Conservation (phyloP, 2,113 vertebrate genomes). For the Paracanthobrama guichenoti region DNA sequence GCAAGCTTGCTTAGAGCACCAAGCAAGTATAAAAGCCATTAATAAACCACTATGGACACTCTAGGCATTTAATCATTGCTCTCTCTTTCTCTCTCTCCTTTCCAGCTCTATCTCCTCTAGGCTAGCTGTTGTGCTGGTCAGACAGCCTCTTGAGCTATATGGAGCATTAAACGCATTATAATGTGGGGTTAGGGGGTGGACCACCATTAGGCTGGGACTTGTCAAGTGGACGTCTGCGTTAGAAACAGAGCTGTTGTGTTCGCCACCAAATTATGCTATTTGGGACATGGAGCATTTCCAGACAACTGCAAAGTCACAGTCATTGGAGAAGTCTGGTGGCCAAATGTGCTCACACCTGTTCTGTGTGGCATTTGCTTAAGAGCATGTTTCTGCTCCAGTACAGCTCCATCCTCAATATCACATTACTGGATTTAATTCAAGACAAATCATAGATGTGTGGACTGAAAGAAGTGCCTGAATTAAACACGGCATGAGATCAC, state of each 20-base stretch:
- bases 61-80: slow-evolving; percentile 52
- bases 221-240: neutral
- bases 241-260: slow-evolving; percentile 20
- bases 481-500: neutral
- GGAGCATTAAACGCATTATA: slow-evolving; percentile 36
- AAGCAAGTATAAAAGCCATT: slow-evolving; percentile 51
- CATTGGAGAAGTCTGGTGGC: slow-evolving; percentile 29
- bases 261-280: neutral
- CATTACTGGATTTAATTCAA: slow-evolving; percentile 31
- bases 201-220: neutral
- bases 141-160: slow-evolving; percentile 26
- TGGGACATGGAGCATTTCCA: slow-evolving; percentile 23
- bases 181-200: neutral
- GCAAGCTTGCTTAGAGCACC: slow-evolving; percentile 49
- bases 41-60: slow-evolving; percentile 42
- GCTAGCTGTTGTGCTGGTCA: slow-evolving; percentile 1
- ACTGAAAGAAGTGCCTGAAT: neutral
- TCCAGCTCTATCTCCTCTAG: slow-evolving; percentile 9
- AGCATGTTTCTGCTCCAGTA: neutral
- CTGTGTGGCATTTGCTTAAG: neutral
- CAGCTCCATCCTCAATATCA: neutral
- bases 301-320: neutral
- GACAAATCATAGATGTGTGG: neutral
- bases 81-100: neutral
- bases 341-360: slow-evolving; percentile 41